These are phyloP conservation scores for Hyposmocoma kahamanoa DNA, from an alignment of 1,140 invertebrate genomes.

Conservation along the genomic window DNA sequence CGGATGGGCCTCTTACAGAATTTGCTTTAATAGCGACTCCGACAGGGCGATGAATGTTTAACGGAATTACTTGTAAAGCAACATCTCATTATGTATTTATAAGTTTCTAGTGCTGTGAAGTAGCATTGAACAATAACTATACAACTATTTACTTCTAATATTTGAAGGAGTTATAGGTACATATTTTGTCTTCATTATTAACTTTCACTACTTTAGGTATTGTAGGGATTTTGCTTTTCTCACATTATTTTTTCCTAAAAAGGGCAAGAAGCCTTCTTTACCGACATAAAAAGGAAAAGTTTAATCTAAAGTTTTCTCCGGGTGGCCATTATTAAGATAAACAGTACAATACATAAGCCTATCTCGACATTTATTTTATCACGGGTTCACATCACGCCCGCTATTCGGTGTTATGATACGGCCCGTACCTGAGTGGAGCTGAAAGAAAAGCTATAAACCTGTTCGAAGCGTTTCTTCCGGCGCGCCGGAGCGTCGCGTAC, in stretches of 20 bases:
- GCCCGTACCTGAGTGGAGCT: slow-evolving; percentile 71
- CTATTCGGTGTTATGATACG: slow-evolving; percentile 73
- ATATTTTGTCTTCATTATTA: too few relatives aligned
- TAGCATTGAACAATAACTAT: too few relatives aligned
- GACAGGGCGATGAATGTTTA: too few relatives aligned
- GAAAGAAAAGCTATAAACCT: slow-evolving; percentile 76
- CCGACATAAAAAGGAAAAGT: slow-evolving; percentile 39
- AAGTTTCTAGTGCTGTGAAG: too few relatives aligned
- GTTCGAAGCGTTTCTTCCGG: slow-evolving; percentile 66
- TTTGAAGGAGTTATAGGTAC: too few relatives aligned
- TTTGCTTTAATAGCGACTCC: too few relatives aligned
- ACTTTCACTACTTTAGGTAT: too few relatives aligned
- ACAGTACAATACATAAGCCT: slow-evolving; percentile 73
- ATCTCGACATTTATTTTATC: slow-evolving; percentile 74
- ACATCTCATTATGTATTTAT: too few relatives aligned
- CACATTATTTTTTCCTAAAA: too few relatives aligned
- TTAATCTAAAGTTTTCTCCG: slow-evolving; percentile 67
- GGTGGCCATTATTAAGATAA: slow-evolving; percentile 71
- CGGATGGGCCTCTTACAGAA: not conserved
- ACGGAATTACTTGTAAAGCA: too few relatives aligned
- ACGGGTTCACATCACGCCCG: slow-evolving; percentile 72
- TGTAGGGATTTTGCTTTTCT: too few relatives aligned
- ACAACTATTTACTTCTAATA: too few relatives aligned
- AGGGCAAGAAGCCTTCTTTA: not conserved
- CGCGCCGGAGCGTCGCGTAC: slow-evolving; percentile 68